A percentile compares a stretch with the other conserved stretches of the same genome.
Evolutionary conservation across 1,140 invertebrate species (phyloP).

Genomic region (Leguminivora glycinivorella): DNA sequence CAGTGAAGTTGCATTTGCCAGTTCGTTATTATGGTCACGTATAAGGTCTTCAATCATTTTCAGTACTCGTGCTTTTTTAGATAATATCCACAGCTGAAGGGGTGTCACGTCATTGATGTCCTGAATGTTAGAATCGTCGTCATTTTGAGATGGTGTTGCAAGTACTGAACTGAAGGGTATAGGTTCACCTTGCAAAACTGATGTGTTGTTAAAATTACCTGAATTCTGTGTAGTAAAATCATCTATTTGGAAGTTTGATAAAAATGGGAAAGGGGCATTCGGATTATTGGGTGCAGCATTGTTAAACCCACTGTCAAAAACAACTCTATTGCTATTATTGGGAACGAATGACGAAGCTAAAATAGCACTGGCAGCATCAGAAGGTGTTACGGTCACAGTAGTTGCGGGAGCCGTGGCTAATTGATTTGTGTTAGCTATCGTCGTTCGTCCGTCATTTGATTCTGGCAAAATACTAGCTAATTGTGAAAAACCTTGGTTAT

Average conservation of each 20-base stretch:
- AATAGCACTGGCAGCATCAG: not conserved
- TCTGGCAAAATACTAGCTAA: not conserved
- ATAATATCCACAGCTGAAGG: slow-evolving; percentile 68
- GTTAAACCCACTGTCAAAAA: slow-evolving; percentile 44
- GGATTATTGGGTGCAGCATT: slow-evolving; percentile 6
- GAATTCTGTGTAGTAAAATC: slow-evolving; percentile 39
- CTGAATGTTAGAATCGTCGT: slow-evolving; percentile 46
- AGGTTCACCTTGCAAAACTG: slow-evolving; percentile 32
- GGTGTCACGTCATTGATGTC: slow-evolving; percentile 60
- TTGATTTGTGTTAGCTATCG: not conserved
- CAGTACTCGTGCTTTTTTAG: slow-evolving; percentile 73
- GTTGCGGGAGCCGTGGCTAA: not conserved
- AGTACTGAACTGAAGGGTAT: slow-evolving; percentile 11
- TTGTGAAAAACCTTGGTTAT: slow-evolving; percentile 11
- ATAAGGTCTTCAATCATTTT: slow-evolving; percentile 77
- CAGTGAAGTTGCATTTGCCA: slow-evolving; percentile 63
- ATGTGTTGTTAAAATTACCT: slow-evolving; percentile 29
- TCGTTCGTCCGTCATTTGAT: not conserved
- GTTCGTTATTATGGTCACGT: slow-evolving; percentile 69
- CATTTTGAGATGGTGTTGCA: slow-evolving; percentile 39
- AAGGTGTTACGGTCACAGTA: not conserved
- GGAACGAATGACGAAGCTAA: slow-evolving; percentile 17
- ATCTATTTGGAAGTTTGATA: slow-evolving; percentile 49
- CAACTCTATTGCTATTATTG: not conserved
- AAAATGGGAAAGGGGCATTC: slow-evolving; percentile 45